A percentile compares a stretch with the other conserved stretches of the same genome.
These are phyloP conservation scores for Prosopocoilus inquinatus DNA, from an alignment of 2,888 invertebrate genomes.

Conservation along the genomic window DNA sequence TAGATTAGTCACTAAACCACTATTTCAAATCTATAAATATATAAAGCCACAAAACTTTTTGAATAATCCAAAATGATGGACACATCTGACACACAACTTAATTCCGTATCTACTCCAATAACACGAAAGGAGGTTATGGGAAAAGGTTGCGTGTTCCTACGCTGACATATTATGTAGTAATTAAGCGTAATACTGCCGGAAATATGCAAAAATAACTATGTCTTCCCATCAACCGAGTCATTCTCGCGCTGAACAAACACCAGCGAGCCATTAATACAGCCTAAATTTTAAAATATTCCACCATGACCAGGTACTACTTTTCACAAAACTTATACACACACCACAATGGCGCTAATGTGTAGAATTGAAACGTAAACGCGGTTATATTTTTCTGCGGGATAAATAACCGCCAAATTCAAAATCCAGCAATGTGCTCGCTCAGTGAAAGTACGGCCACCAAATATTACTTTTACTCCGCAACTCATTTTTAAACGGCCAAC, in stretches of 20 bases:
- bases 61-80: slow-evolving; percentile 53
- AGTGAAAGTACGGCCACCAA: too few relatives aligned
- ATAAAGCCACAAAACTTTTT: slow-evolving; percentile 50
- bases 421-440: background rate
- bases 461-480: too few relatives aligned
- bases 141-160: slow-evolving; percentile 71
- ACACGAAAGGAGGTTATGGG: slow-evolving; percentile 75
- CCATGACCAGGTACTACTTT: slow-evolving; percentile 43
- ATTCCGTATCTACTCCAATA: slow-evolving; percentile 74
- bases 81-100: slow-evolving; percentile 72
- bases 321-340: slow-evolving; percentile 41
- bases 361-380: slow-evolving; percentile 44
- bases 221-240: slow-evolving; percentile 3
- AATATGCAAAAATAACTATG: background rate
- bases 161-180: slow-evolving; percentile 48
- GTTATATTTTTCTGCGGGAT: slow-evolving; percentile 41
- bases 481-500: too few relatives aligned
- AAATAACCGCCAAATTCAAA: slow-evolving; percentile 41
- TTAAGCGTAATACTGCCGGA: slow-evolving; percentile 19
- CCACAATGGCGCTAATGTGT: slow-evolving; percentile 43
- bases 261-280: slow-evolving; percentile 8
- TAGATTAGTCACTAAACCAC: slow-evolving; percentile 47
- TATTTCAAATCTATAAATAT: slow-evolving; percentile 46
- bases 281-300: slow-evolving; percentile 17
- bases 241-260: slow-evolving; percentile 1